Evolutionary conservation across 2,797 vertebrate genomes (phyloP), one percentile per base, ranked within the genome.

Genomic region (Aulostomus chinensis): DNA sequence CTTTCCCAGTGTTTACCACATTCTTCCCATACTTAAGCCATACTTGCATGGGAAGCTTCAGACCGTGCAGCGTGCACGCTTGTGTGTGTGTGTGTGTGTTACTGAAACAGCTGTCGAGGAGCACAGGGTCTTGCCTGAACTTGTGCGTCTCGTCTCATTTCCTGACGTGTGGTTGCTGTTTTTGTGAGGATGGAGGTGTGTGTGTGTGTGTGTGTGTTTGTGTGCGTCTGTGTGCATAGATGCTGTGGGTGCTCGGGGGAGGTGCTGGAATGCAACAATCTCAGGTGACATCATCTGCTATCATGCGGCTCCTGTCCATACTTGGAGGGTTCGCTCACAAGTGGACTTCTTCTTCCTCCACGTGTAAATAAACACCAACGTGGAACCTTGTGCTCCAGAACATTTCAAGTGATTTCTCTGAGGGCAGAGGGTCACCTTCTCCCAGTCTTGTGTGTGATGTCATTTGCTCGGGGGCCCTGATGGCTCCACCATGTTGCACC

Each of bases 1-100:
- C 71, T 66, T 79, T 81, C 63, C 77, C 74, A 76, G 63, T 78
- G 78, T 86, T 88, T 84, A 86, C 58, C 54, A 57, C 80, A 90
- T 89, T 92, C 86, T 76, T 81, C 10, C 48, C 85, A 87, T 89
- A 83, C 73, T 80, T 86, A 21, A 56, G 58, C 32, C 16, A 4
- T 49, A 54, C 58, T 81, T 41, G 63, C 70, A 78, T 55, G 58
- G 73, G 80, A 71, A 80, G 63, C 62, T 57, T 38, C 67, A 65
- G 60, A 64, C 65, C 30, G n/a, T 36, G 47, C 4, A 1, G 54
- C 15, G n/a, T 28, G 47, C 33, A 17, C 39, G 4, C 34, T 47
- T 61, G 54, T 59, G 46, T 25, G 39, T 24, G 32, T 50, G 32
- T 45, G 25, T 52, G 46, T 57, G 51, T 61, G 46, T 25, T 52